A percentile compares a stretch with the other conserved stretches of the same genome.
Conservation (phyloP, 2,113 vertebrate genomes). For the Globicephala melas region DNA sequence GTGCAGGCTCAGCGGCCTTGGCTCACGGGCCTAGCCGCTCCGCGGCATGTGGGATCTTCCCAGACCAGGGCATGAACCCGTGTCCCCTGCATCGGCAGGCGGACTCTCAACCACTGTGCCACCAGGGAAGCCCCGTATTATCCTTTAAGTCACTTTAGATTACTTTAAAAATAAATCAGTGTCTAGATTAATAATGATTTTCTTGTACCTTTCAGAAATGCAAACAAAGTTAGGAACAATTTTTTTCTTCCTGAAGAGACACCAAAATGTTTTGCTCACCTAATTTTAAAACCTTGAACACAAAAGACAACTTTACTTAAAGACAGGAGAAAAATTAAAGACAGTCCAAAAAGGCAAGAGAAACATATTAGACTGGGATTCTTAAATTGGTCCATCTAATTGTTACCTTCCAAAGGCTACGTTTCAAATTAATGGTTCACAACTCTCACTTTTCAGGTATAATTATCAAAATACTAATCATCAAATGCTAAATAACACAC, state of each 20-base stretch:
- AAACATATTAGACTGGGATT: not conserved
- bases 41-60: no score
- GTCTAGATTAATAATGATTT: not conserved
- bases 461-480: not conserved
- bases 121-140: no score
- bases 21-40: no score
- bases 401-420: not conserved
- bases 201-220: not conserved
- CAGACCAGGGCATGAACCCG: no score
- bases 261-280: not conserved
- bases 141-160: not conserved
- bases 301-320: slow-evolving; percentile 31
- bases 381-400: not conserved
- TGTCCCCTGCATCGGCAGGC: no score
- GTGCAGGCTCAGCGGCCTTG: no score
- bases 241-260: not conserved
- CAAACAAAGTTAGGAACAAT: not conserved
- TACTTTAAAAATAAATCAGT: not conserved
- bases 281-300: not conserved
- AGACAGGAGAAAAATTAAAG: not conserved
- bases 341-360: not conserved
- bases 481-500: not conserved
- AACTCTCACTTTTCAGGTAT: not conserved
- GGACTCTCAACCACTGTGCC: no score
- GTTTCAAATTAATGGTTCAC: not conserved